Evolutionary conservation across 2,888 invertebrate genomes (phyloP).

Genomic region (Bhutanitis thaidina): DNA sequence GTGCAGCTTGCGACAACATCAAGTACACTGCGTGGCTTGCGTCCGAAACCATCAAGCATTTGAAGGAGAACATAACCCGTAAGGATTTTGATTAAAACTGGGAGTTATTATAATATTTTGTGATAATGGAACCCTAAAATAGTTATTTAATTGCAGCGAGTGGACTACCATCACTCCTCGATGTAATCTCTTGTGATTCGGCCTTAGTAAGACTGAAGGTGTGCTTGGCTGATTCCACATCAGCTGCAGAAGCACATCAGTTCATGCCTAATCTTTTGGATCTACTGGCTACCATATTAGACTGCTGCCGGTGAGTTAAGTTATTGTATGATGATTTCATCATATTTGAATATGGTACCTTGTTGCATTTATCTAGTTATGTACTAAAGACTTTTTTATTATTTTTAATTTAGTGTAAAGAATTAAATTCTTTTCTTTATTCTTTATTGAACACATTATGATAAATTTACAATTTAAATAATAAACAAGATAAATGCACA

Average conservation of each 20-base stretch:
- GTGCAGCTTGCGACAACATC: slow-evolving; percentile 82
- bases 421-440: no score
- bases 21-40: slow-evolving; percentile 73
- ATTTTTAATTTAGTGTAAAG: no score
- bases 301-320: slow-evolving; percentile 76
- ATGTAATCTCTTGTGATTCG: slow-evolving; percentile 87
- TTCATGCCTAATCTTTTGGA: slow-evolving; percentile 83
- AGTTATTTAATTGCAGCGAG: slow-evolving; percentile 39
- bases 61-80: slow-evolving; percentile 66
- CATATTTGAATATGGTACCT: no score
- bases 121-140: not conserved
- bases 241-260: slow-evolving; percentile 75
- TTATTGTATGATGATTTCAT: not conserved
- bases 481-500: no score
- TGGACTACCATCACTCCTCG: slow-evolving; percentile 84
- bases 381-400: no score
- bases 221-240: slow-evolving; percentile 66
- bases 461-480: no score
- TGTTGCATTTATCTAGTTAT: no score
- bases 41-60: slow-evolving; percentile 64
- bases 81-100: slow-evolving; percentile 28
- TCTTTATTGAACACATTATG: no score
- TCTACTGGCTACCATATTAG: slow-evolving; percentile 82
- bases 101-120: no score
- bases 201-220: slow-evolving; percentile 88